Conservation (phyloP, 2,888 invertebrate genomes). For the Hirtodrosophila cameraria region DNA sequence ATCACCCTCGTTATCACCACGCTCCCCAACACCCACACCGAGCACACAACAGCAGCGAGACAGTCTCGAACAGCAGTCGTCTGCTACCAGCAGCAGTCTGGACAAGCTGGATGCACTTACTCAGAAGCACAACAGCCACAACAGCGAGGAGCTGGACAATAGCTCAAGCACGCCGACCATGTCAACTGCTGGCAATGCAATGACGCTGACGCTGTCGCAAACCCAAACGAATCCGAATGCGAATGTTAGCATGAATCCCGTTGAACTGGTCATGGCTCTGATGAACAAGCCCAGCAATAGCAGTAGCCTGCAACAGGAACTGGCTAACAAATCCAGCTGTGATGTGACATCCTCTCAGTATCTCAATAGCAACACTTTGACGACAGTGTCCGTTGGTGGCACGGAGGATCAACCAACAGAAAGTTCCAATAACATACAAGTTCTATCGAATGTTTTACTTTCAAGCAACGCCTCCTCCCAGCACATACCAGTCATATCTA, state of each 20-base stretch:
- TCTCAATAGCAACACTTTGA: constrained; percentile 54
- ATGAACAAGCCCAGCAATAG: constrained; percentile 83
- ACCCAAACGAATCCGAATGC: no score
- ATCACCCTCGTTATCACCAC: constrained; percentile 85
- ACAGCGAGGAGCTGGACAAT: constrained; percentile 41
- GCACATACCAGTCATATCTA: constrained; percentile 82
- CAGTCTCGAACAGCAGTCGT: constrained; percentile 51
- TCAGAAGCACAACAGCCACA: constrained; percentile 43
- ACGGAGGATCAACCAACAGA: constrained; percentile 74
- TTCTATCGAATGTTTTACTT: constrained; percentile 82
- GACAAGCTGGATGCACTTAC: constrained; percentile 58
- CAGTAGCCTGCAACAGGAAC: constrained; percentile 66
- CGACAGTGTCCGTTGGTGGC: constrained; percentile 61
- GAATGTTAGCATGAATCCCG: constrained; percentile 85
- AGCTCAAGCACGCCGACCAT: constrained; percentile 32
- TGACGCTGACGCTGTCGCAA: no score
- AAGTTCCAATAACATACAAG: constrained; percentile 71
- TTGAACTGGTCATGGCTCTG: constrained; percentile 86
- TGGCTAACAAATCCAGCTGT: constrained; percentile 70
- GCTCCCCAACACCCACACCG: constrained; percentile 82
- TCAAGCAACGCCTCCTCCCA: constrained; percentile 70
- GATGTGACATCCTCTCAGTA: constrained; percentile 74
- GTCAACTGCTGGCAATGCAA: constrained; percentile 76
- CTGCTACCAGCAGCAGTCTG: not conserved
- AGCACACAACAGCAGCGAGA: no score